Conservation (phyloP, 2,797 vertebrate species). For the Peromyscus aztecus region DNA sequence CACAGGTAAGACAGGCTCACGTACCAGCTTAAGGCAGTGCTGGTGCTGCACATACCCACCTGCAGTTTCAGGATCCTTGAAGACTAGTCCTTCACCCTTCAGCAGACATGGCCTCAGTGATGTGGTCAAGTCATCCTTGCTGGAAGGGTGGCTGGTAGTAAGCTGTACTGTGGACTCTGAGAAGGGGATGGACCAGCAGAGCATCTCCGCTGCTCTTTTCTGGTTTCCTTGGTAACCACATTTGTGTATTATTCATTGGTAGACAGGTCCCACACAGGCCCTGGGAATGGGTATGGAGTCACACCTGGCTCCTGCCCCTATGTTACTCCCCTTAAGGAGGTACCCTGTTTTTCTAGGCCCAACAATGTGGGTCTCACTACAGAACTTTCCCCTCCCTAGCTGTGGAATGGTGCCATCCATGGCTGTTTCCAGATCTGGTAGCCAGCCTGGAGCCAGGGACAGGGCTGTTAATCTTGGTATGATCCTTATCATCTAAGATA, state of each 20-base stretch:
- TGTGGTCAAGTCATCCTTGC: neutral
- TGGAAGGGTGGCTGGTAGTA: neutral
- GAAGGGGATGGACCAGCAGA: neutral
- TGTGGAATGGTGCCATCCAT: neutral
- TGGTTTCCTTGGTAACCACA: neutral
- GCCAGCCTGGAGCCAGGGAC: neutral
- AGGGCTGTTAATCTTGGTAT: neutral
- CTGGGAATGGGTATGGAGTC: neutral
- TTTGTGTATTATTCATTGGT: neutral
- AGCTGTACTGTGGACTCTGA: neutral
- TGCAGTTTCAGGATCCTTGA: neutral
- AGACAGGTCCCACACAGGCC: neutral
- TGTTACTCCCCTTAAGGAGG: neutral
- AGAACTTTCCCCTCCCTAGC: neutral
- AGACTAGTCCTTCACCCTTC: neutral
- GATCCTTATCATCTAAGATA: neutral
- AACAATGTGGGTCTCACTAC: neutral
- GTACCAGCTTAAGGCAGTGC: neutral
- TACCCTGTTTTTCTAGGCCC: neutral
- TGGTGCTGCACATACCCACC: rapidly evolving
- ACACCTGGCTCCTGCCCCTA: neutral
- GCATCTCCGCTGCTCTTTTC: neutral
- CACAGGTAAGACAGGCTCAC: neutral
- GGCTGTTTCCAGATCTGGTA: neutral
- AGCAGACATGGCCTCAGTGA: rapidly evolving